phyloP scores from a whole-genome alignment of 2,888 invertebrate genomes.

The Eubasilissa splendida region DNA sequence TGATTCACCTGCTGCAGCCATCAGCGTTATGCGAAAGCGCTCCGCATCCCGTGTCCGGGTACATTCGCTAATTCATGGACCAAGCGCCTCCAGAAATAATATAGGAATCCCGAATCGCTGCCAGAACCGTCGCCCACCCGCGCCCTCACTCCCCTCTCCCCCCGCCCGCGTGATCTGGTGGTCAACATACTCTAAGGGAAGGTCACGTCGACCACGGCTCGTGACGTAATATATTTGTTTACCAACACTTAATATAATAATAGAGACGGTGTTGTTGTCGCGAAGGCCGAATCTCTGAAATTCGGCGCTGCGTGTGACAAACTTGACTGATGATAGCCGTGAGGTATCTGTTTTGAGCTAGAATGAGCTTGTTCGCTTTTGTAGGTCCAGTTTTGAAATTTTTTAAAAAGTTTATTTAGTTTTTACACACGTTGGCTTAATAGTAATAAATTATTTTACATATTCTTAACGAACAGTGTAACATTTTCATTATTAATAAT shows the following conservation, averaged over 20 bases:
- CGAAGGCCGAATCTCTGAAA: conserved; percentile 9
- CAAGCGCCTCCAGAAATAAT: conserved; percentile 23
- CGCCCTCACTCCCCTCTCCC: background rate
- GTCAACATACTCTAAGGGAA: conserved; percentile 15
- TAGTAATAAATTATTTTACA: too few relatives aligned
- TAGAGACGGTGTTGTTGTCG: background rate
- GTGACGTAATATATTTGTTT: conserved; percentile 18
- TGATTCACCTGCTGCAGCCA: conserved; percentile 1
- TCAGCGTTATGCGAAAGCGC: background rate
- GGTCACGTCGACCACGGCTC: background rate
- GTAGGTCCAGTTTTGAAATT: too few relatives aligned
- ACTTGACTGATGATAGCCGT: too few relatives aligned
- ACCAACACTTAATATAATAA: conserved; percentile 27
- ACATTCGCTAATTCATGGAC: background rate
- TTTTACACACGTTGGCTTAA: too few relatives aligned
- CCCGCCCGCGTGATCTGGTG: background rate
- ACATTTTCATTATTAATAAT: too few relatives aligned
- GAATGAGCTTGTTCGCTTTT: too few relatives aligned
- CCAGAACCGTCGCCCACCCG: conserved; percentile 6
- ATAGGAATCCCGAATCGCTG: conserved; percentile 3
- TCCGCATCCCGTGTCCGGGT: background rate
- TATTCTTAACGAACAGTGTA: too few relatives aligned
- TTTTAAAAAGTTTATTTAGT: too few relatives aligned
- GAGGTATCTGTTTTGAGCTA: too few relatives aligned
- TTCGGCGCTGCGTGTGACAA: background rate